These are phyloP conservation scores for Palythoa grandis DNA, from an alignment of 92 coral and sea anemone genomes.

Conservation along the genomic window DNA sequence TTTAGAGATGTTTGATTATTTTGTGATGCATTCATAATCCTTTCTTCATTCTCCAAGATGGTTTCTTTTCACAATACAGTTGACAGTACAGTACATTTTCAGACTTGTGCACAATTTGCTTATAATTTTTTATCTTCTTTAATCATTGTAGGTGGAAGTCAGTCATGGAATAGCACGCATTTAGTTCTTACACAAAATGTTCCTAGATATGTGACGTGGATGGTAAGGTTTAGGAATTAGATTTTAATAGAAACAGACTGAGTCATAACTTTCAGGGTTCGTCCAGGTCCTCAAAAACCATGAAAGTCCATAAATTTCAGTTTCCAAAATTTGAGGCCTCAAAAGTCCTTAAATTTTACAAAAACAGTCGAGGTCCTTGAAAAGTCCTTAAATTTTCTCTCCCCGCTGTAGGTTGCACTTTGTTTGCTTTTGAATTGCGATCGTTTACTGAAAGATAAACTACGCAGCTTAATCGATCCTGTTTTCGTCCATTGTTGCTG, in stretches of 20 bases:
- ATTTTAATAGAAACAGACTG: background rate
- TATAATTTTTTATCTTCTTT: background rate
- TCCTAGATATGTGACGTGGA: conserved; percentile 79
- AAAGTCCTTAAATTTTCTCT: too few relatives aligned
- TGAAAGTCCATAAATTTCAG: too few relatives aligned
- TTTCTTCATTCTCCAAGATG: background rate
- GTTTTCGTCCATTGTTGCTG: too few relatives aligned
- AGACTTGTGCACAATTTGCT: background rate
- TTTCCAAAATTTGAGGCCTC: too few relatives aligned
- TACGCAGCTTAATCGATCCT: too few relatives aligned
- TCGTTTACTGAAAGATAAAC: too few relatives aligned
- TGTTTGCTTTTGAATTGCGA: too few relatives aligned
- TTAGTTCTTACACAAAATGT: conserved; percentile 73
- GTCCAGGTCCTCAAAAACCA: too few relatives aligned
- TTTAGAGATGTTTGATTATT: background rate
- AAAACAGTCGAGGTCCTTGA: too few relatives aligned
- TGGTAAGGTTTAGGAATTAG: conserved; percentile 52
- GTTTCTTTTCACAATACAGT: too few relatives aligned
- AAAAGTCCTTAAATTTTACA: too few relatives aligned
- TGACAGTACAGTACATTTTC: background rate
- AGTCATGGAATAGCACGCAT: conserved; percentile 53
- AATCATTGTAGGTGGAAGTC: conserved; percentile 48
- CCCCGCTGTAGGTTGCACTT: too few relatives aligned
- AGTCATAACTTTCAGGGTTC: background rate
- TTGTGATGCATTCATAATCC: background rate